These are phyloP conservation scores for Octomys mimax DNA, from an alignment of 2,797 vertebrate species.

Conservation along the genomic window DNA sequence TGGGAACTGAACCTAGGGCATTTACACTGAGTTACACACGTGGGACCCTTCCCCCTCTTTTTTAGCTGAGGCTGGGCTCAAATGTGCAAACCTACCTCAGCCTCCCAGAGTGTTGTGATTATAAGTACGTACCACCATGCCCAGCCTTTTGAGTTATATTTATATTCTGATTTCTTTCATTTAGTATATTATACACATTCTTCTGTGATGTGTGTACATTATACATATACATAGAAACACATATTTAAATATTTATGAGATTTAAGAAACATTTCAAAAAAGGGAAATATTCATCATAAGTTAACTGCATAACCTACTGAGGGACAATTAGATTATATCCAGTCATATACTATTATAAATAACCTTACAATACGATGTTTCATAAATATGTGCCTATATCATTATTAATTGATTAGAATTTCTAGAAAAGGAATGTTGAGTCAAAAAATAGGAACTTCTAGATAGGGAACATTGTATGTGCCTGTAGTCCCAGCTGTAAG, in stretches of 20 bases:
- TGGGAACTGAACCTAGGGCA: not conserved
- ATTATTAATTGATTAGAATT: slow-evolving; percentile 64
- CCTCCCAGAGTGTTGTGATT: not conserved
- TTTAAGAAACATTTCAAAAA: slow-evolving; percentile 51
- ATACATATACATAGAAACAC: not conserved
- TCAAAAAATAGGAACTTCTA: slow-evolving; percentile 2
- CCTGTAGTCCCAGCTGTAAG: not conserved
- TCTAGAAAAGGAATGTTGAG: slow-evolving; percentile 32
- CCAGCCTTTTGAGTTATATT: not conserved
- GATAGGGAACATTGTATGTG: not conserved
- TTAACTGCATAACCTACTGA: slow-evolving; percentile 41
- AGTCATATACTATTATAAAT: slow-evolving; percentile 51
- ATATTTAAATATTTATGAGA: not conserved
- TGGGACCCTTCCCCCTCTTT: not conserved
- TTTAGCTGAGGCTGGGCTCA: not conserved
- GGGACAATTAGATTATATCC: slow-evolving; percentile 48
- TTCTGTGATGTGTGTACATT: not conserved
- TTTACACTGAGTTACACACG: not conserved
- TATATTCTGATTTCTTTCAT: slow-evolving; percentile 26
- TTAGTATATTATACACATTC: slow-evolving; percentile 45
- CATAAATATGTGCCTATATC: slow-evolving; percentile 33
- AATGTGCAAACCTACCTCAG: not conserved
- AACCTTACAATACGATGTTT: slow-evolving; percentile 44
- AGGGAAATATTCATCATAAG: slow-evolving; percentile 32
- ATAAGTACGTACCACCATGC: not conserved